Percentiles rank a stretch among this genome's conserved stretches.
Conservation (phyloP, 2,113 vertebrate species). For the Orthonyx spaldingii region DNA sequence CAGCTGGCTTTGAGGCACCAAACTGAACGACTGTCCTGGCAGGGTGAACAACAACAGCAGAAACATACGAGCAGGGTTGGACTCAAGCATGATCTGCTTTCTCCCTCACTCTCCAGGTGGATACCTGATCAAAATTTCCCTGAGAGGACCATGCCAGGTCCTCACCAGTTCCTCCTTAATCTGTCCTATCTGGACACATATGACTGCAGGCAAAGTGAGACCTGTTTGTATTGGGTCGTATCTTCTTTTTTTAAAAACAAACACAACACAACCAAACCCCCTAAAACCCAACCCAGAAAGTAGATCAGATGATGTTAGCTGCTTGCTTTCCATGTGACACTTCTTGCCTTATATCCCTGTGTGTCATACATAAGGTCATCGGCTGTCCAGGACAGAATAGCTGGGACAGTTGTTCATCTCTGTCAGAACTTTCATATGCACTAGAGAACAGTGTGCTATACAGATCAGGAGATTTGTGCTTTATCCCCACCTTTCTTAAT, state of each 20-base stretch:
- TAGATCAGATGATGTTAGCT: not conserved
- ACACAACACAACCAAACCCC: rapidly evolving
- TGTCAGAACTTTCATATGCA: not conserved
- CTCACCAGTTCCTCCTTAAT: not conserved
- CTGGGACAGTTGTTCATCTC: not conserved
- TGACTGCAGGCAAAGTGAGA: not conserved
- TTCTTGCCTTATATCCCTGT: not conserved
- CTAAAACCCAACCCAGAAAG: not conserved
- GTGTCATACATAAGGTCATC: not conserved
- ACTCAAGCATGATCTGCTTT: not conserved
- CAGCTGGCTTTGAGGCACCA: not conserved
- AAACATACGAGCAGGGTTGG: not conserved
- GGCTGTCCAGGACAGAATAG: not conserved
- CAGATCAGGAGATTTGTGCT: not conserved
- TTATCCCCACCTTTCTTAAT: not conserved
- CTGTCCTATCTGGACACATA: not conserved
- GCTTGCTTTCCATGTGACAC: not conserved
- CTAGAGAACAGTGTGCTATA: not conserved
- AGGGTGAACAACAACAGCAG: not conserved
- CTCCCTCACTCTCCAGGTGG: not conserved
- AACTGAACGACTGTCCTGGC: not conserved
- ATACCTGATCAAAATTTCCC: not conserved
- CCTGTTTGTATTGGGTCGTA: not conserved
- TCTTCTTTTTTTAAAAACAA: not conserved
- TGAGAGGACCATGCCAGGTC: not conserved